These are phyloP conservation scores for Cryptosula pallasiana DNA, from an alignment of 2,888 invertebrate genomes.

Conservation along the genomic window DNA sequence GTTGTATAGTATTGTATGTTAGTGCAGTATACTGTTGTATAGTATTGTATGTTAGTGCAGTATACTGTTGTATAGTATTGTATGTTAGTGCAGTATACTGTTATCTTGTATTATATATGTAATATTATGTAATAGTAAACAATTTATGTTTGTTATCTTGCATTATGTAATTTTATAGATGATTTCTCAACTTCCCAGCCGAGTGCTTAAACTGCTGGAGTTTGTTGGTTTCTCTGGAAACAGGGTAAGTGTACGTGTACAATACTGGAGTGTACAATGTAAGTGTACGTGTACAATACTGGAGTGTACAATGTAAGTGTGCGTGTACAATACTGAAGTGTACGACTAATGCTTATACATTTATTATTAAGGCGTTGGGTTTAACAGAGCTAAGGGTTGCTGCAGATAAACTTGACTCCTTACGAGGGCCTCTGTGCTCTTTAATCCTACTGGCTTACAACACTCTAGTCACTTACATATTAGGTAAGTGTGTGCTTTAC, in stretches of 20 bases:
- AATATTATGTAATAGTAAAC: slow-evolving; percentile 17
- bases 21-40: too few species aligned
- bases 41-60: too few species aligned
- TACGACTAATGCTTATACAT: too few species aligned
- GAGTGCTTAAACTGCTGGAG: slow-evolving; percentile 78
- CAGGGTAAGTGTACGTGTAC: slow-evolving; percentile 52
- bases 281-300: too few species aligned
- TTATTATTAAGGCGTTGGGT: slow-evolving; percentile 73
- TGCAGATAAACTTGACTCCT: slow-evolving; percentile 65
- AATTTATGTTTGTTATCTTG: slow-evolving; percentile 12
- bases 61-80: too few species aligned
- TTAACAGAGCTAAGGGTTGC: slow-evolving; percentile 70
- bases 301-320: too few species aligned
- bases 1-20: too few species aligned
- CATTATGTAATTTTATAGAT: slow-evolving; percentile 56
- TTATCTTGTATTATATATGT: too few species aligned
- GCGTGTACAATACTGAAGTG: too few species aligned
- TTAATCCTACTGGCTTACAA: slow-evolving; percentile 81
- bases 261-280: too few species aligned
- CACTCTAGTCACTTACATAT: slow-evolving; percentile 73
- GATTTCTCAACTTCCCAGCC: slow-evolving; percentile 81
- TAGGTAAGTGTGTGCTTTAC: too few species aligned
- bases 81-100: too few species aligned
- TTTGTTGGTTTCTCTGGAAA: slow-evolving; percentile 86
- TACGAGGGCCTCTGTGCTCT: slow-evolving; percentile 79